Evolutionary conservation across 2,888 invertebrate species (phyloP).

Genomic region (Tromatobia lineatoria): DNA sequence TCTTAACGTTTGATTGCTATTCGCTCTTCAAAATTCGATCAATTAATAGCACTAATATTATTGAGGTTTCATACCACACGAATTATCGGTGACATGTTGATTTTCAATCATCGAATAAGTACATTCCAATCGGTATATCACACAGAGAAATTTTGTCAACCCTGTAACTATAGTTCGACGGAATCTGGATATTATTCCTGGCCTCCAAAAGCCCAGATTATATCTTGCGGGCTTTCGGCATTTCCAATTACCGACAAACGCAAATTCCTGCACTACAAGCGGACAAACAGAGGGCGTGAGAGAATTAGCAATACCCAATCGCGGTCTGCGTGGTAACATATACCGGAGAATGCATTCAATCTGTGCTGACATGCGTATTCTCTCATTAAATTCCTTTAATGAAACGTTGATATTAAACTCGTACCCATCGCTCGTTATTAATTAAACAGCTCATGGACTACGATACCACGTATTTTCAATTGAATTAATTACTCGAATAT

Average conservation of each 20-base stretch:
- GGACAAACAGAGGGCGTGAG: neutral
- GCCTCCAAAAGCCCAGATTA: neutral
- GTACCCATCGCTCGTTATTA: slow-evolving; percentile 45
- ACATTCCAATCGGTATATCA: neutral
- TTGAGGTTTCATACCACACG: neutral
- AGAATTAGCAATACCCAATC: slow-evolving; percentile 51
- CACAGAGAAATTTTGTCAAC: neutral
- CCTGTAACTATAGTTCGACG: neutral
- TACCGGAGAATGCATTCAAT: slow-evolving; percentile 19
- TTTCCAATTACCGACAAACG: slow-evolving; percentile 37
- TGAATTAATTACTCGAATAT: slow-evolving; percentile 29
- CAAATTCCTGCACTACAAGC: slow-evolving; percentile 14
- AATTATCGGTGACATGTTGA: neutral
- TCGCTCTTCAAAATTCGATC: neutral
- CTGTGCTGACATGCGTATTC: slow-evolving; percentile 4
- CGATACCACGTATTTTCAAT: slow-evolving; percentile 25
- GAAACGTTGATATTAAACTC: slow-evolving; percentile 32
- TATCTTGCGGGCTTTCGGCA: slow-evolving; percentile 54
- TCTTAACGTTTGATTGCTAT: neutral
- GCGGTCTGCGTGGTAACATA: slow-evolving; percentile 23
- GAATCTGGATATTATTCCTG: neutral
- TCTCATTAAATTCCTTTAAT: slow-evolving; percentile 41
- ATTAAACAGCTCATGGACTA: slow-evolving; percentile 32
- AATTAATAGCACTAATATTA: neutral
- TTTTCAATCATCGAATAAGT: too few species aligned